Percentiles rank a stretch among this genome's conserved stretches.
Evolutionary conservation across 1,140 invertebrate species (phyloP).

Genomic region (Kradibia gibbosae): DNA sequence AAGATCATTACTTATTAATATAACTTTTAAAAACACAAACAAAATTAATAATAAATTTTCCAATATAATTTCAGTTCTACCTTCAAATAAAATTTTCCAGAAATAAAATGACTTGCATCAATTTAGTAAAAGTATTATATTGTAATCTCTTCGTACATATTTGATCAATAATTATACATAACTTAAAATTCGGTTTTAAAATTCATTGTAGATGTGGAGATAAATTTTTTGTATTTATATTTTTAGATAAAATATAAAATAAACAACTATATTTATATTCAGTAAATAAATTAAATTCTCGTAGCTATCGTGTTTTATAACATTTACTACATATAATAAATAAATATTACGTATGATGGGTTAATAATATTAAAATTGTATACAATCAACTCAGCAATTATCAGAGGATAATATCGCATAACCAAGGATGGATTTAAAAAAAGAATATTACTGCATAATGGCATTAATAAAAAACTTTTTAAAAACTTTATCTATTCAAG

Average conservation of each 20-base stretch:
- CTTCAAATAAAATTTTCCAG: too few species aligned
- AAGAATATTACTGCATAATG: background rate
- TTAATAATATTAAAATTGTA: background rate
- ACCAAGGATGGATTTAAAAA: background rate
- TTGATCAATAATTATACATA: too few species aligned
- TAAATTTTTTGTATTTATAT: background rate
- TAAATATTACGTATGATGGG: background rate
- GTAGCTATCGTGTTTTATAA: background rate
- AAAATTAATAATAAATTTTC: too few species aligned
- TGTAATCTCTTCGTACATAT: background rate
- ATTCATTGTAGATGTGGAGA: background rate
- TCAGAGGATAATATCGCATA: background rate
- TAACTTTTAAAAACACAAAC: too few species aligned
- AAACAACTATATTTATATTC: constrained; percentile 1
- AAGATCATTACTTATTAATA: too few species aligned
- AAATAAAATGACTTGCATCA: too few species aligned
- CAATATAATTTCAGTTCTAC: too few species aligned
- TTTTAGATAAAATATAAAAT: constrained; percentile 3
- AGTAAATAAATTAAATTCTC: background rate
- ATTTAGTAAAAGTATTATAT: background rate
- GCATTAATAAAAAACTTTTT: background rate
- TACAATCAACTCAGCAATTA: background rate
- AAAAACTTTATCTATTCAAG: background rate
- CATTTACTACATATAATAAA: background rate
- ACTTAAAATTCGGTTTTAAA: background rate